Base-by-base conservation (phyloP, 2,797 vertebrate species). In the Clarias pachynema region DNA sequence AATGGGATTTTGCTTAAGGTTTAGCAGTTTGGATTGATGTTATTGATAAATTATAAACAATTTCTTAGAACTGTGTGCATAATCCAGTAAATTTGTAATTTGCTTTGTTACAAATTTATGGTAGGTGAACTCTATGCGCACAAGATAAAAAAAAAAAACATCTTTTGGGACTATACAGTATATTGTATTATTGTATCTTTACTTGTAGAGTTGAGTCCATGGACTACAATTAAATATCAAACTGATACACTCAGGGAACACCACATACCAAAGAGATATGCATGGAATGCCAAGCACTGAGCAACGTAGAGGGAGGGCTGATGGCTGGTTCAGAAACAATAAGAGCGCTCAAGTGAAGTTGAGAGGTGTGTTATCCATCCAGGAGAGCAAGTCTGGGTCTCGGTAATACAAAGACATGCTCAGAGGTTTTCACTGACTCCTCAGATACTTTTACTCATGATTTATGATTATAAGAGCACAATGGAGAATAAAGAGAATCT, bases 401-500 rank as follows among this genome's bases (percentile, higher is more conserved):
- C 75, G 34, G 60, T 78, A 82, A n/a, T 53, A 81, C 73, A 83
- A 84, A 83, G 57, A 81, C 49, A 57, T 53, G n/a, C 82, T 83
- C 69, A 60, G 53, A 87, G 18, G 18, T 68, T 20, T 78, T 70
- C 72, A 78, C 59, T 63, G 37, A 34, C 26, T 74, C 24, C 2
- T 73, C 40, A 6, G n/a, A 14, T n/a, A 62, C 59, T 53, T 34
- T 49, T 24, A 78, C 22, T 66, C 37, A 80, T 56, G 8, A 63
- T 63, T 73, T 68, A 44, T 65, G 14, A 62, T 80, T 10, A 40
- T 37, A 56, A 18, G 20, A 65, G 4, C 53, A 85, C 18, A 56
- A 95, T 95, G 94, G 86, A 91, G 59, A 83, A 29, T 24, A 79
- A 94, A 93, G 82, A 91, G 60, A 84, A 26, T 29, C 70, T 89